phyloP scores from a whole-genome alignment of 2,888 invertebrate species.

The Dynastes hyllus region DNA sequence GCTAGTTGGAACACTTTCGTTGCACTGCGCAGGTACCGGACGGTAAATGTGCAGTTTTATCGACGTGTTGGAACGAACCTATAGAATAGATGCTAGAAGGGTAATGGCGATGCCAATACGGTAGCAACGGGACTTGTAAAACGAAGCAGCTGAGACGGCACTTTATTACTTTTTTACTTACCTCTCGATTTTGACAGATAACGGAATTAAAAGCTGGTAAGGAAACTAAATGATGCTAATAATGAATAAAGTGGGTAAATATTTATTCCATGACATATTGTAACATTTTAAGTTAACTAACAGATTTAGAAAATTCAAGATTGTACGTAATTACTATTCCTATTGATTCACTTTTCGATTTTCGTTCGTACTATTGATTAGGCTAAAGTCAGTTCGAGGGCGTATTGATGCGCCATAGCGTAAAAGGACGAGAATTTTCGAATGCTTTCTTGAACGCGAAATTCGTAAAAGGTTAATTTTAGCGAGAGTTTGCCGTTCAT shows the following conservation, averaged over 20 bases:
- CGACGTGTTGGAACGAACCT: too few species aligned
- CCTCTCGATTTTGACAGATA: too few species aligned
- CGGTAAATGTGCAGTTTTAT: too few species aligned
- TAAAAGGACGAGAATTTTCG: not conserved
- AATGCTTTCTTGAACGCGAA: not conserved
- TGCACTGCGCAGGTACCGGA: too few species aligned
- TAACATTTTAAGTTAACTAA: not conserved
- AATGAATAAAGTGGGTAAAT: not conserved
- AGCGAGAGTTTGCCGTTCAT: not conserved
- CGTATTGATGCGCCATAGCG: not conserved
- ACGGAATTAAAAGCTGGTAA: too few species aligned
- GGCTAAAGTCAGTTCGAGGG: not conserved
- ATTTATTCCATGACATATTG: not conserved
- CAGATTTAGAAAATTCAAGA: not conserved
- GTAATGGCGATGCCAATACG: too few species aligned
- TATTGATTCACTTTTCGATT: not conserved
- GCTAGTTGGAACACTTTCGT: too few species aligned
- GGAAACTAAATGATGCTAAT: too few species aligned
- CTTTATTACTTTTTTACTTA: too few species aligned
- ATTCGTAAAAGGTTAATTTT: not conserved
- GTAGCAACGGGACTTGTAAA: too few species aligned
- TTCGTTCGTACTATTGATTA: not conserved
- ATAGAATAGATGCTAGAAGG: too few species aligned
- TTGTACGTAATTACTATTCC: not conserved
- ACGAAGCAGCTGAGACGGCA: too few species aligned